Evolutionary conservation across 2,113 vertebrate genomes (phyloP).

Genomic region (Elachura formosa): DNA sequence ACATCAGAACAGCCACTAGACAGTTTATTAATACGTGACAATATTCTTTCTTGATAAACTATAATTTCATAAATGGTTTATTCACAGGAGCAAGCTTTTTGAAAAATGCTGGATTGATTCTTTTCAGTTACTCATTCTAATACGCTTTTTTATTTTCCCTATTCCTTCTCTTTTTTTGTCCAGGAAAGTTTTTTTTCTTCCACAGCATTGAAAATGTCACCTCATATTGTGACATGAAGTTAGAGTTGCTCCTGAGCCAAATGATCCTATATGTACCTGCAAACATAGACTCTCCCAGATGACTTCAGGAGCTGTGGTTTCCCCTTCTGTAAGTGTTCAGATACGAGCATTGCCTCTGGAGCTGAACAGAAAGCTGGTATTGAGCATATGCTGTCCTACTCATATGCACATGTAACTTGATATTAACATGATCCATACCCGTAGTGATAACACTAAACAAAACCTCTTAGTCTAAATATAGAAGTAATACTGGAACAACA

Average conservation of each 20-base stretch:
- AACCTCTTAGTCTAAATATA: not conserved
- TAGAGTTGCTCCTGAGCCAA: slow-evolving; percentile 26
- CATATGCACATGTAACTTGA: not conserved
- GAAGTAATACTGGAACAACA: not conserved
- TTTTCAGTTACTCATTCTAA: slow-evolving; percentile 68
- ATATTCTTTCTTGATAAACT: slow-evolving; percentile 58
- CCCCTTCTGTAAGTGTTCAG: not conserved
- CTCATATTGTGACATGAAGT: not conserved
- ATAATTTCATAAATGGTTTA: slow-evolving; percentile 55
- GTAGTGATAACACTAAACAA: not conserved
- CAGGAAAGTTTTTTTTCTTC: slow-evolving; percentile 11
- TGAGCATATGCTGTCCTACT: not conserved
- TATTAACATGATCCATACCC: not conserved
- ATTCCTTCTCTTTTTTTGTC: not conserved
- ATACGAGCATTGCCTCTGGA: not conserved
- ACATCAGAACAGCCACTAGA: slow-evolving; percentile 40
- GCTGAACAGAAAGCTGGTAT: not conserved
- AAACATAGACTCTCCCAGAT: not conserved
- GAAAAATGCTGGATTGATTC: slow-evolving; percentile 61
- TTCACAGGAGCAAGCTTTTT: slow-evolving; percentile 38
- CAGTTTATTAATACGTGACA: slow-evolving; percentile 66
- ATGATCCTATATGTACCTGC: not conserved
- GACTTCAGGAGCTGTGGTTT: not conserved
- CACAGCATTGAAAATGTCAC: slow-evolving; percentile 13
- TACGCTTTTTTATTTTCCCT: not conserved